phyloP scores from a whole-genome alignment of 1,140 invertebrate genomes.

The Drosophila nikananu region DNA sequence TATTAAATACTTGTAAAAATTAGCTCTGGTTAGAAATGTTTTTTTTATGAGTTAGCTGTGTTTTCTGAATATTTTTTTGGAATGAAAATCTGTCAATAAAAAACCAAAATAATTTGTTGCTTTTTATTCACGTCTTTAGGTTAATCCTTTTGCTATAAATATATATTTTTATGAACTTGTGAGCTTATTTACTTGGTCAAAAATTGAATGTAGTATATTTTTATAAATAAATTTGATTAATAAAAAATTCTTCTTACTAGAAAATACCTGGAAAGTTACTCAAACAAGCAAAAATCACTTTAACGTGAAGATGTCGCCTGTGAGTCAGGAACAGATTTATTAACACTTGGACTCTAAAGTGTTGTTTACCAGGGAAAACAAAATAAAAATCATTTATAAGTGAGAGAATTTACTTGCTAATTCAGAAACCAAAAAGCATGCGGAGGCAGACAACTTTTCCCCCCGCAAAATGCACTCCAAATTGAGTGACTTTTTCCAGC shows the following conservation, averaged over 20 bases:
- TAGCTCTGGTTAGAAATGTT: no score
- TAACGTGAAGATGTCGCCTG: neutral
- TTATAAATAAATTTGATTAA: neutral
- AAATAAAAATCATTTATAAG: slow-evolving; percentile 21
- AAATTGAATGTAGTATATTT: neutral
- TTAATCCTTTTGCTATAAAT: no score
- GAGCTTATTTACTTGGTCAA: neutral
- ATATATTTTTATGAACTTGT: no score
- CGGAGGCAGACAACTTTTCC: neutral
- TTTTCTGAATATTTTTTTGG: no score
- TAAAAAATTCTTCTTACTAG: neutral
- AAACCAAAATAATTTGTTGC: no score
- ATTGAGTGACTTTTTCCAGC: slow-evolving; percentile 15
- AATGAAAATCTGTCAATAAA: no score
- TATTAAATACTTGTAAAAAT: no score
- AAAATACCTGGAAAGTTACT: neutral
- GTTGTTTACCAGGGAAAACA: slow-evolving; percentile 22
- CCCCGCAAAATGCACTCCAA: neutral
- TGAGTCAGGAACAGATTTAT: slow-evolving; percentile 25
- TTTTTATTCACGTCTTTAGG: no score
- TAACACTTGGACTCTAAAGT: slow-evolving; percentile 30
- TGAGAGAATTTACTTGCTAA: slow-evolving; percentile 31
- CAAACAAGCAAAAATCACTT: slow-evolving; percentile 1
- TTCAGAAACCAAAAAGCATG: neutral
- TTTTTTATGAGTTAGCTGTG: no score